phyloP scores from a whole-genome alignment of 2,797 vertebrate species.

The Sebastes nivosus region DNA sequence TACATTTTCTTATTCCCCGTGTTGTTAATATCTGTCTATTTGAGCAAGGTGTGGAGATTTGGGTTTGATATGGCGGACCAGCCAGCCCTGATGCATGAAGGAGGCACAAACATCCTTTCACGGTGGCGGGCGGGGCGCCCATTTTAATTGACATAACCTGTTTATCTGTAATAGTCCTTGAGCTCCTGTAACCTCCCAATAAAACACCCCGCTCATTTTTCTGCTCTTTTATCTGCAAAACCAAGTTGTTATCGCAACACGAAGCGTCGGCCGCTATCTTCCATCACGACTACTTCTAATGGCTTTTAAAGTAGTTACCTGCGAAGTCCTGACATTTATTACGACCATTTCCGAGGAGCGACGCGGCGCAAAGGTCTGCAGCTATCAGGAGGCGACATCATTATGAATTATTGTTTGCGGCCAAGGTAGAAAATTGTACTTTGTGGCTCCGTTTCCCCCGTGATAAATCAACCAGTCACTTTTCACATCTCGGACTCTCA shows the following conservation, averaged over 20 bases:
- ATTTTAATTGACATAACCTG: conserved; percentile 70
- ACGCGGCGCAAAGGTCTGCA: conserved; percentile 86
- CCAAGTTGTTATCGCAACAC: conserved; percentile 90
- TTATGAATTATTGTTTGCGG: conserved; percentile 99
- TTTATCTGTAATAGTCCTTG: conserved; percentile 73
- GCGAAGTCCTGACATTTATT: conserved; percentile 95
- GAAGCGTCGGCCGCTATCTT: conserved; percentile 83
- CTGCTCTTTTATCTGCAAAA: conserved; percentile 54
- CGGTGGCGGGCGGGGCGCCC: not conserved
- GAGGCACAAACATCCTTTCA: not conserved
- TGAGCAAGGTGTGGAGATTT: conserved; percentile 25
- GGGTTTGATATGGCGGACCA: not conserved
- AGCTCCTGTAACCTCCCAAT: conserved; percentile 60
- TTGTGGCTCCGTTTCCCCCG: conserved; percentile 92
- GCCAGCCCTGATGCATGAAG: not conserved
- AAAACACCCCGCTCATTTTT: conserved; percentile 64
- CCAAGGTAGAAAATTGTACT: conserved; percentile 99
- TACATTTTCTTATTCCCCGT: conserved; percentile 33
- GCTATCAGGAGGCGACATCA: conserved; percentile 95
- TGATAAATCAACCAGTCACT: conserved; percentile 98
- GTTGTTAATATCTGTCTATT: conserved; percentile 40
- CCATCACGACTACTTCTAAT: conserved; percentile 94
- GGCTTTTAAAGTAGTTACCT: conserved; percentile 99
- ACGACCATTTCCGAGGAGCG: conserved; percentile 90
- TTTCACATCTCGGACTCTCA: conserved; percentile 89